Base-by-base conservation (phyloP, 1,140 invertebrate genomes). In the Drosophila sulfurigaster region DNA sequence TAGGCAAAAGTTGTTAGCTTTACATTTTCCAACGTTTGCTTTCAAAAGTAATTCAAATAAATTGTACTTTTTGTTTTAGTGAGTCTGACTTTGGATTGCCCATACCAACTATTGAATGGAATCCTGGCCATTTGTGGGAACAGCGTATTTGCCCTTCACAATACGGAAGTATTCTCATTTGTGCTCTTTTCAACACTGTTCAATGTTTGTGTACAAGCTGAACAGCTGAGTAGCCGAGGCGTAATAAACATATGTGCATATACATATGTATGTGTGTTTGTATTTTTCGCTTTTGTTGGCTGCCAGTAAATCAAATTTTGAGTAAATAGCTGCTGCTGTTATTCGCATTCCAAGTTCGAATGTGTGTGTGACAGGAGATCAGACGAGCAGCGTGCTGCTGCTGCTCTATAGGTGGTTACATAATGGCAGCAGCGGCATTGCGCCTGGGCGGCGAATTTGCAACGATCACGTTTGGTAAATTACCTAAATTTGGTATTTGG, bases 361-460 rank as follows among this genome's bases (percentile, higher is more conserved):
- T 76, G 73, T 65, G 60, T 60, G 54, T 59, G 52, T 32, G 46
- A 13, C 60, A 52, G 30, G 10, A 15, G 54, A 65, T 13, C 41
- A 15, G 52, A n/a, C 25, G 54, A 65, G 60, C 67, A 65, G 54
- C 20, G 38, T 7, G 52, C 73, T 76, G 66, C 67, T 75, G 46
- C 72, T 72, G 46, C 8, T 38, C 30, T 32, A 32, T 25, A 25
- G 20, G 0, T 28, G 54, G 25, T 75, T 75, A 72, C 67, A 62
- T 77, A 77, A 72, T 77, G 68, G 41, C 75, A 56, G 16, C 60
- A 56, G 16, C 60, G 41, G 57, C 63, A 20, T 66, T 73, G 8
- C 60, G 75, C 35, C 32, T 56, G 58, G 15, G 38, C 45, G 38
- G 46, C 28, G 32, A 41, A 35, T 54, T 59, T 13, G 25, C 56